A percentile compares a stretch with the other conserved stretches of the same genome.
phyloP scores from a whole-genome alignment of 2,113 vertebrate genomes.

The Barnardius zonarius region DNA sequence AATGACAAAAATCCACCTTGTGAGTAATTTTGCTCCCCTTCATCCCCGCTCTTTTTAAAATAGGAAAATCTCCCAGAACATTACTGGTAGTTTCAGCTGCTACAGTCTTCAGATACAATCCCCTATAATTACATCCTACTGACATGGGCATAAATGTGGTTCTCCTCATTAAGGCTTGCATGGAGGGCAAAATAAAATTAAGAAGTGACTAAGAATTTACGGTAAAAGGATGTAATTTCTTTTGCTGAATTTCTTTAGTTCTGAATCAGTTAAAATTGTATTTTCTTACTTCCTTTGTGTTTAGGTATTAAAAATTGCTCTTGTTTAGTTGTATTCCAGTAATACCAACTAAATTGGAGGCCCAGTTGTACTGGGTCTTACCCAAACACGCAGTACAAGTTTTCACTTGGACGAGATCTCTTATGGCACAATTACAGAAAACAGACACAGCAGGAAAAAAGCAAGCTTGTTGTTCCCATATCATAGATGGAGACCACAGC shows the following conservation, averaged over 20 bases:
- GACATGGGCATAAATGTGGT: neutral
- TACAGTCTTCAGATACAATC: neutral
- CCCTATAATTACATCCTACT: neutral
- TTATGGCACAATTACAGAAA: neutral
- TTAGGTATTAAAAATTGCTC: neutral
- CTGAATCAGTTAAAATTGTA: conserved; percentile 1
- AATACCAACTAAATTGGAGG: neutral
- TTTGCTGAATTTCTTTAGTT: neutral
- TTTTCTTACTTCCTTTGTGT: neutral
- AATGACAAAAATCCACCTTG: neutral
- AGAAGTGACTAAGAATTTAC: conserved; percentile 28
- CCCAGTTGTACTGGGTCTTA: neutral
- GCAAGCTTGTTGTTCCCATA: neutral
- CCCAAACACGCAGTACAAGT: neutral
- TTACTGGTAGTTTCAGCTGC: neutral
- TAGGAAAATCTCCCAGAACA: neutral
- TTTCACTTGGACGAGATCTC: conserved; percentile 1
- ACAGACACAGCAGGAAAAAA: neutral
- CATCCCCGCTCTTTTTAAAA: neutral
- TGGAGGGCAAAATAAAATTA: conserved; percentile 12
- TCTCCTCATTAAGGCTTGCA: neutral
- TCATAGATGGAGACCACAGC: neutral
- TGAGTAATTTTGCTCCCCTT: neutral
- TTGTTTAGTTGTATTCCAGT: neutral
- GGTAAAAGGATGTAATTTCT: neutral